phyloP scores from a whole-genome alignment of 1,140 invertebrate genomes.

The Halotydeus destructor region DNA sequence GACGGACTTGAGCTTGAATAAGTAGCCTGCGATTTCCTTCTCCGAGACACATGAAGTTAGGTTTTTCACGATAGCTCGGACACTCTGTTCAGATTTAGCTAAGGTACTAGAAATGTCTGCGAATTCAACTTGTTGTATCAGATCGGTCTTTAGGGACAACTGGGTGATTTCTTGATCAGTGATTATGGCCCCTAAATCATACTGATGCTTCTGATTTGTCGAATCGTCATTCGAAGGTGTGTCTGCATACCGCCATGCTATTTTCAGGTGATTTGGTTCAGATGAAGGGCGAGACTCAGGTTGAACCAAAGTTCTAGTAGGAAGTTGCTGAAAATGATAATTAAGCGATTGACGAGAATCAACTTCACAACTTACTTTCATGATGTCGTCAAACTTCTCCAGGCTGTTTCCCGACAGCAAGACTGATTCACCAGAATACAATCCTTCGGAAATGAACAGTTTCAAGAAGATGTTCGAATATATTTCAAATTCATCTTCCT shows the following conservation, averaged over 20 bases:
- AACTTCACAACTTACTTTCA: not conserved
- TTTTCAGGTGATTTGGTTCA: constrained; percentile 2
- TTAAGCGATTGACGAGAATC: not conserved
- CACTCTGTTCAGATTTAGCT: not conserved
- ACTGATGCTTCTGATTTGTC: not conserved
- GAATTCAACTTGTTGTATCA: too few species aligned
- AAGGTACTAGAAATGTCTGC: not conserved
- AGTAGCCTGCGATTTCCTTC: not conserved
- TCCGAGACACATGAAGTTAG: not conserved
- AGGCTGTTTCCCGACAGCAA: not conserved
- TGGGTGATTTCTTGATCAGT: not conserved
- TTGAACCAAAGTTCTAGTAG: too few species aligned
- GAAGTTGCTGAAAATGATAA: not conserved
- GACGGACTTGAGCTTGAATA: not conserved
- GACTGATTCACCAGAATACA: not conserved
- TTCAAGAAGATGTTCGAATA: constrained; percentile 1
- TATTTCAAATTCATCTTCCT: not conserved
- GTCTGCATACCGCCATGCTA: constrained; percentile 3
- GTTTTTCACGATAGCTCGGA: not conserved
- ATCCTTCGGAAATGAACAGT: not conserved
- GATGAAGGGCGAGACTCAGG: too few species aligned
- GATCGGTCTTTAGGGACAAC: too few species aligned
- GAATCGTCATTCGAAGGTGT: not conserved
- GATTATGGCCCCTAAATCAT: not conserved
- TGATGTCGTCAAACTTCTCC: not conserved